Evolutionary conservation across 1,140 invertebrate genomes (phyloP), one percentile per base, ranked within the genome.

Genomic region (Luehdorfia chinensis): DNA sequence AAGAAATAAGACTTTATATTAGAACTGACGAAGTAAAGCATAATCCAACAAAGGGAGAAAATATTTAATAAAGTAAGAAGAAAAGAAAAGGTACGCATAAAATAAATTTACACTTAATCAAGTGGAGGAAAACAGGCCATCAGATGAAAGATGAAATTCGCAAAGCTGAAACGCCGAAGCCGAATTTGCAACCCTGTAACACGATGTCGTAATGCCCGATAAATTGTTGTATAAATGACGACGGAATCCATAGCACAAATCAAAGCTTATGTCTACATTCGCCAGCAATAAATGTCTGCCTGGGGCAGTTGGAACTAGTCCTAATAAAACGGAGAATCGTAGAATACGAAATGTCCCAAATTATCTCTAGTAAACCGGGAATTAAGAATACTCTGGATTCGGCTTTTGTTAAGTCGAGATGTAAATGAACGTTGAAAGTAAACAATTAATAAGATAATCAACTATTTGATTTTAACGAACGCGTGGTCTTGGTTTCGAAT

Each of bases 221-320:
- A 43, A 43, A 43, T 43, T 43, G 39, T 43, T 43, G 27, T 43
- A 43, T 13, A 43, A 43, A 43, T 30, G 27, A 18, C 39, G 25
- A 43, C 30, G 8, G 25, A 15, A 43, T 43, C 39, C 39, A 25
- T 43, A 30, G 39, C 39, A 14, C 39, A 43, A 30, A 43, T 43
- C 39, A 43, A 43, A 43, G 39, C 39, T 43, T 43, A 43, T 30
- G 25, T 43, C 39, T 43, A 43, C 27, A 43, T 43, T 43, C 39
- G 39, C 39, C 27, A 30, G 27, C 39, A 18, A 19, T 30, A 30
- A 43, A 43, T 16, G 39, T 41, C 23, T 27, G 8, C 11, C 21
- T 8, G 25, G 15, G n/a, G 14, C 39, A 9, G 7, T 27, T 41
- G 37, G 14, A 41, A 9, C 14, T 15, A 27, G 27, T 41, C 18